Percentiles rank a stretch among this genome's conserved stretches.
These are phyloP conservation scores for Tapirus indicus DNA, from an alignment of 2,797 vertebrate species.

Conservation along the genomic window DNA sequence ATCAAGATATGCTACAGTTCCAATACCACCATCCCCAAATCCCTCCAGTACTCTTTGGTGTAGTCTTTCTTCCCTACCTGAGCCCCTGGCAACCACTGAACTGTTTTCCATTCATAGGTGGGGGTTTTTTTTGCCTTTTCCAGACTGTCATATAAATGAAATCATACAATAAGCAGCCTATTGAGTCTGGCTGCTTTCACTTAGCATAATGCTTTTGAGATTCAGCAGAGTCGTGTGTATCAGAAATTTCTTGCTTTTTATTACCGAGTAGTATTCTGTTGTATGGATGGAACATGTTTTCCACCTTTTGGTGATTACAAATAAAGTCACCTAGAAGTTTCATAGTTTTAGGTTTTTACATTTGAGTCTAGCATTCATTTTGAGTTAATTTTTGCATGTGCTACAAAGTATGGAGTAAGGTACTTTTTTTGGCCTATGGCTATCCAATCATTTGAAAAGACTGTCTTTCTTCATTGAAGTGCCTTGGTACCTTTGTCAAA, in stretches of 20 bases:
- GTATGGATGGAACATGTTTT: constrained; percentile 1
- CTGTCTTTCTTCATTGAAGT: not conserved
- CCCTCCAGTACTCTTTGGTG: not conserved
- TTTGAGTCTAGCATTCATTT: constrained; percentile 47
- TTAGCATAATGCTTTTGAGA: constrained; percentile 10
- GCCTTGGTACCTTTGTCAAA: constrained; percentile 4
- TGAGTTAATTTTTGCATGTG: constrained; percentile 44
- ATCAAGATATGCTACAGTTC: not conserved
- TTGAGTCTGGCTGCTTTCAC: constrained; percentile 34
- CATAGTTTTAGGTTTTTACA: constrained; percentile 48
- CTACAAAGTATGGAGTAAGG: not conserved
- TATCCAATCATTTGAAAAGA: constrained; percentile 8
- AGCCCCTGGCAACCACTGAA: not conserved
- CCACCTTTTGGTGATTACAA: not conserved
- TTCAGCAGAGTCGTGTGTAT: not conserved
- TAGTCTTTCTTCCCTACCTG: not conserved
- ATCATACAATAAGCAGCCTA: constrained; percentile 6
- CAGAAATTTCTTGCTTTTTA: constrained; percentile 24
- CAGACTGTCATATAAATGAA: not conserved
- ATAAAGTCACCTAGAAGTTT: not conserved
- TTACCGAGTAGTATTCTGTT: not conserved
- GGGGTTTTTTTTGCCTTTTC: not conserved
- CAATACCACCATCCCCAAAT: not conserved
- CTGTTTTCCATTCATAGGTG: not conserved
- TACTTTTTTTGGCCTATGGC: not conserved